Evolutionary conservation across 1,140 invertebrate genomes (phyloP).

Genomic region (Aphelinus atriplicis): DNA sequence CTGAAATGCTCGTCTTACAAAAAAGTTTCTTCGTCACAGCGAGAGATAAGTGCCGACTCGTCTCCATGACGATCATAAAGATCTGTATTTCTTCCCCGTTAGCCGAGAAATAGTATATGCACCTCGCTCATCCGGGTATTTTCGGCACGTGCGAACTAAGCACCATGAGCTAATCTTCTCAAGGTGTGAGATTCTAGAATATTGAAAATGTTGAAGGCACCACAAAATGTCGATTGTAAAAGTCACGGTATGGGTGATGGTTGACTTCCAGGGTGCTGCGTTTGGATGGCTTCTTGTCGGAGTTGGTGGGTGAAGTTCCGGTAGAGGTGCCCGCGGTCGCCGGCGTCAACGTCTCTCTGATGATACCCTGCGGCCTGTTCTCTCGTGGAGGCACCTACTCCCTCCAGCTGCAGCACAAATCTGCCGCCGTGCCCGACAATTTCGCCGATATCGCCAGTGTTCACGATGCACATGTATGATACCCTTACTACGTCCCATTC

Average conservation of each 20-base stretch:
- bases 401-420: slow-evolving; percentile 61
- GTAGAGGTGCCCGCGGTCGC: slow-evolving; percentile 46
- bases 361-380: slow-evolving; percentile 76
- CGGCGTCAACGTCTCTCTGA: slow-evolving; percentile 61
- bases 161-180: no score
- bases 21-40: no score
- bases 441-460: slow-evolving; percentile 50
- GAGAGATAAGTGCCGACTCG: no score
- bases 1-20: no score
- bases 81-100: no score
- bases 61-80: no score
- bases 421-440: slow-evolving; percentile 54
- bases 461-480: slow-evolving; percentile 54
- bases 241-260: background rate
- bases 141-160: no score
- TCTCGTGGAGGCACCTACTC: slow-evolving; percentile 71
- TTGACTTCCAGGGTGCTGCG: slow-evolving; percentile 52
- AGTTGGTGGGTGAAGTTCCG: slow-evolving; percentile 58
- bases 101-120: no score
- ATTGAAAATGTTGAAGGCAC: background rate
- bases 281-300: slow-evolving; percentile 57
- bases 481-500: no score
- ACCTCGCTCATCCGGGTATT: no score
- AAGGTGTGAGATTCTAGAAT: background rate
- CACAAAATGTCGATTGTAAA: slow-evolving; percentile 20